Base-by-base conservation (phyloP, 1,140 invertebrate species). In the Hylyphantes graminicola region DNA sequence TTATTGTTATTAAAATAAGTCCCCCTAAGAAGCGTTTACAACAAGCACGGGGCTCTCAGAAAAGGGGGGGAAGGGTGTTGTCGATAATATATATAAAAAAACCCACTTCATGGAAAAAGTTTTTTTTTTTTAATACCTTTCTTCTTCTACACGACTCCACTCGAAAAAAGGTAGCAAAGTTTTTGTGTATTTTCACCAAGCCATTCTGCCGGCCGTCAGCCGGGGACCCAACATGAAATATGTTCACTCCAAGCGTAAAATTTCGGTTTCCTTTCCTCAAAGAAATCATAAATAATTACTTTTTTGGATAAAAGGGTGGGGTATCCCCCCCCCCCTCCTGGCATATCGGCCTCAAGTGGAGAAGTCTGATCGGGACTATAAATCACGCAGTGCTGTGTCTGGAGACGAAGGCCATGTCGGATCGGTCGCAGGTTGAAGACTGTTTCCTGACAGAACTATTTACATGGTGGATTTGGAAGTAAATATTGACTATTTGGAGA, bases 281-380 rank as follows among this genome's bases (percentile, higher is more conserved):
- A 81, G 78, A 81, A 81, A 81, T 81, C 67, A 72, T 81, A 81
- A 81, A 81, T 81, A 81, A 81, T 81, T 81, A 81, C 67, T 70
- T 72, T 51, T 81, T 81, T 70, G 19, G 21, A 51, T n/a, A 51
- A 50, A 76, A 15, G 21, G 19, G 13, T 55, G 51, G 59, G 67
- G 74, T 35, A 35, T 35, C 35, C 35, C 35, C 35, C 35, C 35
- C 5, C 5, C 35, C 5, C n/a, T n/a, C n/a, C n/a, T n/a, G n/a
- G 35, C 35, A 35, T 35, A 35, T 35, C 35, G 35, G 35, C 35
- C 35, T 35, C 35, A 35, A 35, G 35, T 35, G 35, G 35, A 35
- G 5, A 35, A 35, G 35, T 35, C 35, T 35, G 35, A 35, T 35
- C 35, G 35, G 35, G 35, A 35, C 35, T 5, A 35, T 35, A 35